Conservation (phyloP, 2,113 vertebrate species). For the Tupaia tana region DNA sequence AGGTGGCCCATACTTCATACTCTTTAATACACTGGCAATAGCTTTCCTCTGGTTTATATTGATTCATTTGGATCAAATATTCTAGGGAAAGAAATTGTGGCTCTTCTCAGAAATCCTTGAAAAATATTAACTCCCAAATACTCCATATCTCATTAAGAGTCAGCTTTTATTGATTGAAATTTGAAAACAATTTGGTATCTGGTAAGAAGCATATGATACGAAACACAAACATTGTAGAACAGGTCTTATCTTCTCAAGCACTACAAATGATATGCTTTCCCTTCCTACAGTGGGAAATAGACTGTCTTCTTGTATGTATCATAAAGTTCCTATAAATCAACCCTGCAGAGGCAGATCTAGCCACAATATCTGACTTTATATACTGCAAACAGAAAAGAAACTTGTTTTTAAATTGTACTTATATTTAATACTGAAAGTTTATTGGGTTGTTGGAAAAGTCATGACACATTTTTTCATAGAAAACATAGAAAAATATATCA, state of each 20-base stretch:
- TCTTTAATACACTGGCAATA: background rate
- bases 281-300: background rate
- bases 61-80: background rate
- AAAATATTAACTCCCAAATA: background rate
- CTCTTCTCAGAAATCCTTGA: background rate
- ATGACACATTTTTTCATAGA: no score
- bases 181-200: background rate
- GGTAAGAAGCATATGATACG: background rate
- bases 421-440: background rate
- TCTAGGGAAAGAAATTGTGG: background rate
- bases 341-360: background rate
- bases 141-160: background rate
- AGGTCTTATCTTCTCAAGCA: background rate
- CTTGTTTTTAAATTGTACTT: background rate
- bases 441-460: no score
- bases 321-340: background rate
- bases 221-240: background rate
- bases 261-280: background rate
- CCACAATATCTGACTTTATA: background rate
- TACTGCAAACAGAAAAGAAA: background rate
- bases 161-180: background rate
- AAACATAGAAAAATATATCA: no score
- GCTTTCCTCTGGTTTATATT: background rate
- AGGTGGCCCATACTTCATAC: fast-evolving
- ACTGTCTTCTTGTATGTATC: background rate